Conservation (phyloP, 2,888 invertebrate genomes). For the Agrotis clavis region DNA sequence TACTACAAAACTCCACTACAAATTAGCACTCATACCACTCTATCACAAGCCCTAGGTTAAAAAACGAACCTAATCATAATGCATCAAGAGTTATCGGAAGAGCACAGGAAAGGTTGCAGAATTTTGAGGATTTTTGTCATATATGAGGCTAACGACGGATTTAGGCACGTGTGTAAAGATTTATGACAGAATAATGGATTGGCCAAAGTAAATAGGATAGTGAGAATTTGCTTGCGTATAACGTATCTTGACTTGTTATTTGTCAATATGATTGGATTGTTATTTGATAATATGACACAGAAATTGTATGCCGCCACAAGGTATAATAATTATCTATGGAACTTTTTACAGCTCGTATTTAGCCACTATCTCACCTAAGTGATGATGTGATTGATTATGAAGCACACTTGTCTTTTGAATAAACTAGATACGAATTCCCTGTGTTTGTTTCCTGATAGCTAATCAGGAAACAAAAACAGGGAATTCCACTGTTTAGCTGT, state of each 20-base stretch:
- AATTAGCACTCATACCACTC: slow-evolving; percentile 69
- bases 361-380: too few relatives aligned
- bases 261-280: too few relatives aligned
- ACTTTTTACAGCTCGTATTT: too few relatives aligned
- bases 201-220: slow-evolving; percentile 47
- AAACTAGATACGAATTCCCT: too few relatives aligned
- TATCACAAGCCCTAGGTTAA: slow-evolving; percentile 23
- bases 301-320: background rate
- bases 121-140: slow-evolving; percentile 65
- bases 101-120: slow-evolving; percentile 40
- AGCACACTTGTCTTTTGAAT: too few relatives aligned
- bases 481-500: too few relatives aligned
- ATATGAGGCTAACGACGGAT: slow-evolving; percentile 71
- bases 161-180: slow-evolving; percentile 79
- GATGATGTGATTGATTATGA: too few relatives aligned
- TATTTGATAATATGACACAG: slow-evolving; percentile 19
- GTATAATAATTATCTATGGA: too few relatives aligned
- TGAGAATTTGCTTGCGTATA: slow-evolving; percentile 48
- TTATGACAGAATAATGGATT: slow-evolving; percentile 76
- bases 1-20: slow-evolving; percentile 75
- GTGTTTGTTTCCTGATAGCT: too few relatives aligned
- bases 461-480: too few relatives aligned
- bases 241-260: slow-evolving; percentile 9
- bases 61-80: slow-evolving; percentile 56
- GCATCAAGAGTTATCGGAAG: slow-evolving; percentile 28